These are phyloP conservation scores for Lethenteron reissneri DNA, from an alignment of 2,113 vertebrate species.

Conservation along the genomic window DNA sequence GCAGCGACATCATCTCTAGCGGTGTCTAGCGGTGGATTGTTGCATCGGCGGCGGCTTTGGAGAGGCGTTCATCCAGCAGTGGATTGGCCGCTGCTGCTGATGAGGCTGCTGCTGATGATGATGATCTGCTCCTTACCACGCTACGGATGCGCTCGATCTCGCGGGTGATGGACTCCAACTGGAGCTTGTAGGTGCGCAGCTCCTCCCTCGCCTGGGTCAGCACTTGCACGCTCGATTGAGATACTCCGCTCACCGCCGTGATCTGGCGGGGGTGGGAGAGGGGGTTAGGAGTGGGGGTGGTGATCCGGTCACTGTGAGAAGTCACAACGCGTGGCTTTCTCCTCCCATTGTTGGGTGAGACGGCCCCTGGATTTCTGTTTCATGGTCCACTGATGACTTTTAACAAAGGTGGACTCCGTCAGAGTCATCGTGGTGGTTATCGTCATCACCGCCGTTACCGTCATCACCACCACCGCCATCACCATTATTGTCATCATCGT, in stretches of 20 bases:
- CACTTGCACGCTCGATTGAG: slow-evolving; percentile 16
- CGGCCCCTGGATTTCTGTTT: too few relatives aligned
- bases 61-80: not conserved
- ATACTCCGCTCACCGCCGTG: slow-evolving; percentile 14
- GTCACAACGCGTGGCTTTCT: too few relatives aligned
- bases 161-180: slow-evolving; percentile 21
- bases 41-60: not conserved
- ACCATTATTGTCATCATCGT: too few relatives aligned
- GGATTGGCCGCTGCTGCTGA: not conserved
- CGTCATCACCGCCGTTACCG: too few relatives aligned
- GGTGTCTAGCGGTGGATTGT: too few relatives aligned
- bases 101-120: not conserved
- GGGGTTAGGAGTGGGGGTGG: not conserved
- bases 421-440: too few relatives aligned
- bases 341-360: too few relatives aligned
- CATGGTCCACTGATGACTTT: too few relatives aligned
- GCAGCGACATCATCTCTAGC: not conserved
- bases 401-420: too few relatives aligned
- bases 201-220: slow-evolving; percentile 21
- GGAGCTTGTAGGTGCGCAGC: slow-evolving; percentile 18
- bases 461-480: too few relatives aligned
- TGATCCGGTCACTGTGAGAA: too few relatives aligned
- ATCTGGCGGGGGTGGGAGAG: slow-evolving; percentile 16
- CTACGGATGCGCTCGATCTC: slow-evolving; percentile 23
- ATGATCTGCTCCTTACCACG: slow-evolving; percentile 15